Conservation (phyloP, 2,888 invertebrate genomes). For the Clitarchus hookeri region DNA sequence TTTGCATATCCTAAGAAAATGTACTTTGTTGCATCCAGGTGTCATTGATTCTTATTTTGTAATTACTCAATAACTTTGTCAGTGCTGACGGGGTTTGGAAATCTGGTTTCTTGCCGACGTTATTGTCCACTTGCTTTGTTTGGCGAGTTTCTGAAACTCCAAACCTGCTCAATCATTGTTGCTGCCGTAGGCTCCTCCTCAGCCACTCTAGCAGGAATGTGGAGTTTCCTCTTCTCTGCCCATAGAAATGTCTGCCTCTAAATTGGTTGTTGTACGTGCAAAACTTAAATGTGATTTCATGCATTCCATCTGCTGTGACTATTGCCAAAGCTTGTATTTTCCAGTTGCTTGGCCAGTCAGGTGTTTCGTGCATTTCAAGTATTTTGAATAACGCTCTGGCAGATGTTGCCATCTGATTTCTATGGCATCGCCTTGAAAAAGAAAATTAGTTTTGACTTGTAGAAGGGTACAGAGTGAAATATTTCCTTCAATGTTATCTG, state of each 20-base stretch:
- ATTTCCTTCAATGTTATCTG: no score
- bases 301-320: not conserved
- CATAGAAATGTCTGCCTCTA: not conserved
- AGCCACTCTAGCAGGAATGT: not conserved
- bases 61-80: conserved; percentile 16
- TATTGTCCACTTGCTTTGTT: no score
- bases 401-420: no score
- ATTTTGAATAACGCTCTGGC: not conserved
- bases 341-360: not conserved
- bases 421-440: no score
- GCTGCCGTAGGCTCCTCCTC: not conserved
- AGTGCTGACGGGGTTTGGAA: not conserved
- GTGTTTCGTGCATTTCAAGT: conserved; percentile 1
- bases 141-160: no score
- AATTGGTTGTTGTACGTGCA: not conserved
- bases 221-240: no score
- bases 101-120: not conserved
- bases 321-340: conserved; percentile 3
- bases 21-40: not conserved
- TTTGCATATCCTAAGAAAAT: conserved; percentile 20
- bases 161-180: not conserved
- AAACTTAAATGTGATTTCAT: conserved; percentile 18
- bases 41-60: not conserved
- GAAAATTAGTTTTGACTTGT: no score
- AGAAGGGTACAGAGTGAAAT: no score